Percentiles rank a stretch among this genome's conserved stretches.
phyloP scores from a whole-genome alignment of 2,888 invertebrate genomes.

The Cataglyphis livida region DNA sequence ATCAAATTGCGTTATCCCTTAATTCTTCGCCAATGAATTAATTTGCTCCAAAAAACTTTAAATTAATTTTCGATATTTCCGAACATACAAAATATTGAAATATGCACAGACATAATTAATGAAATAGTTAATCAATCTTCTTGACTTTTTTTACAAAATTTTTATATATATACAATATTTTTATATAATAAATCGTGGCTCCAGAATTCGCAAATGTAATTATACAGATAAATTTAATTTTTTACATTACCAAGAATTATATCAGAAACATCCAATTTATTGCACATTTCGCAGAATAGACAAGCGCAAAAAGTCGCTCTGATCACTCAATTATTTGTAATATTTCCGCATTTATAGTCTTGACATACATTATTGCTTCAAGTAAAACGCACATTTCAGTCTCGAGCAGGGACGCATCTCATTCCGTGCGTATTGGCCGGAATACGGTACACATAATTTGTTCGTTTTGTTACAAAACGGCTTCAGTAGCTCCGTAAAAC shows the following conservation, averaged over 20 bases:
- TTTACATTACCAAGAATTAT: background rate
- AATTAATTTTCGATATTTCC: background rate
- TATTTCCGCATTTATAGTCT: background rate
- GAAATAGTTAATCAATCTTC: background rate
- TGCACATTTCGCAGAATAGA: background rate
- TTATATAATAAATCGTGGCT: no score
- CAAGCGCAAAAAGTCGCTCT: background rate
- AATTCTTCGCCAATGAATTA: background rate
- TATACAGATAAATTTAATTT: no score
- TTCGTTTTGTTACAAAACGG: background rate
- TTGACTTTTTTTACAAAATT: background rate
- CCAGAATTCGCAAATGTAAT: background rate
- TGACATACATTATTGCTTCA: background rate
- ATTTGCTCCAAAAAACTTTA: background rate
- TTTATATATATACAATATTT: background rate
- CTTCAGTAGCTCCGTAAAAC: background rate
- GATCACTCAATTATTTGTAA: background rate
- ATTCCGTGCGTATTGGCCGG: no score
- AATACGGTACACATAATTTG: conserved; percentile 2
- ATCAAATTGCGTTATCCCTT: background rate
- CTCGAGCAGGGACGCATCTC: background rate
- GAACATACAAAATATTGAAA: background rate
- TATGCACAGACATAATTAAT: background rate
- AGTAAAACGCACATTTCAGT: background rate
- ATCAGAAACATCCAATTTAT: background rate